phyloP scores from a whole-genome alignment of 2,888 invertebrate genomes.

The Dynastes maya region DNA sequence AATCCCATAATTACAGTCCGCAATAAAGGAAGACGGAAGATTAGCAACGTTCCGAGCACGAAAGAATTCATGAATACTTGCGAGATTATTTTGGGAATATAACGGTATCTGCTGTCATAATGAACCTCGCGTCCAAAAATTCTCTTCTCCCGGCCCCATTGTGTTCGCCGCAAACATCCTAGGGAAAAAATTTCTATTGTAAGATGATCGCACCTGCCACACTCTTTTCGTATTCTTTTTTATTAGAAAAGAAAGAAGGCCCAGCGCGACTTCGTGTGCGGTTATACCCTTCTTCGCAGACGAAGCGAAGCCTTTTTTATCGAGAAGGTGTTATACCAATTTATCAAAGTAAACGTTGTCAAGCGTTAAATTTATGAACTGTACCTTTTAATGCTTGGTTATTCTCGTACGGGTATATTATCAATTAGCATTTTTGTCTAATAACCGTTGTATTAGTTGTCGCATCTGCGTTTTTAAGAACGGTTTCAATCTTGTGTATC shows the following conservation, averaged over 20 bases:
- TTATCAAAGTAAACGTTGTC: slow-evolving; percentile 34
- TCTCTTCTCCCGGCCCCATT: slow-evolving; percentile 26
- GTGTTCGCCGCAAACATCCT: slow-evolving; percentile 38
- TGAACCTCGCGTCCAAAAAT: slow-evolving; percentile 42
- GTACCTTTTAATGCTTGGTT: neutral
- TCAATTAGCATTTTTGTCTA: no score
- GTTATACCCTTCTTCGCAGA: slow-evolving; percentile 8
- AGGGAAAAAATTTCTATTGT: slow-evolving; percentile 43
- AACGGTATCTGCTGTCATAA: slow-evolving; percentile 44
- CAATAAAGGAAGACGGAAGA: slow-evolving; percentile 2
- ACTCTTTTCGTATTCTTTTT: slow-evolving; percentile 26
- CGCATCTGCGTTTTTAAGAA: no score
- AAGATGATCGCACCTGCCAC: slow-evolving; percentile 41
- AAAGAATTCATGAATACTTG: slow-evolving; percentile 10
- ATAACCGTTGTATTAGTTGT: no score
- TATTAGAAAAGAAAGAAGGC: slow-evolving; percentile 8
- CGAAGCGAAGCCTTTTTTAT: slow-evolving; percentile 11
- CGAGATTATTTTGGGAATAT: slow-evolving; percentile 42
- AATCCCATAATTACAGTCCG: slow-evolving; percentile 25
- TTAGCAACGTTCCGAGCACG: slow-evolving; percentile 14
- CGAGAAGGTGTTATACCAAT: slow-evolving; percentile 3
- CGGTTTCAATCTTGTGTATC: no score
- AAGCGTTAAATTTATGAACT: slow-evolving; percentile 15
- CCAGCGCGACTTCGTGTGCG: neutral
- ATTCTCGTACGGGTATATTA: slow-evolving; percentile 1